Evolutionary conservation across 2,888 invertebrate genomes (phyloP).

Genomic region (Julus scandinavius): DNA sequence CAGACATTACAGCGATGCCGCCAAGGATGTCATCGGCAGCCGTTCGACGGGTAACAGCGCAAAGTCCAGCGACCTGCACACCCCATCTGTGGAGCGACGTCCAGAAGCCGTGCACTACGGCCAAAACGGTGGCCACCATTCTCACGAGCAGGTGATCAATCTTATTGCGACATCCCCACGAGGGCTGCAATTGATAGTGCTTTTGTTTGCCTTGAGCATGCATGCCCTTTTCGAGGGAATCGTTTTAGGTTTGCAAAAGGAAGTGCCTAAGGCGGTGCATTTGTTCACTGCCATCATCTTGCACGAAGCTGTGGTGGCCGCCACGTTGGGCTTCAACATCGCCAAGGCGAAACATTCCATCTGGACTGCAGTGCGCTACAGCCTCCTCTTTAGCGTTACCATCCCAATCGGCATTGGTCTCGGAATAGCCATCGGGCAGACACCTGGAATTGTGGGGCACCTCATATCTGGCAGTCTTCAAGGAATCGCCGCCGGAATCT

Average conservation of each 20-base stretch:
- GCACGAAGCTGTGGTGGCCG: slow-evolving; percentile 63
- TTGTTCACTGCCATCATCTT: slow-evolving; percentile 64
- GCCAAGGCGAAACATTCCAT: slow-evolving; percentile 61
- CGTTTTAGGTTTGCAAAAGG: slow-evolving; percentile 64
- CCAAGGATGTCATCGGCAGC: neutral
- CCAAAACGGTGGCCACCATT: slow-evolving; percentile 24
- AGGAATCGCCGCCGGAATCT: slow-evolving; percentile 64
- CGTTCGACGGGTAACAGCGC: neutral
- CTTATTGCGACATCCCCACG: slow-evolving; percentile 49
- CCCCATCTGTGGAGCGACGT: neutral
- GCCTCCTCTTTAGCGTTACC: slow-evolving; percentile 62
- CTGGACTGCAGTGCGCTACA: slow-evolving; percentile 60
- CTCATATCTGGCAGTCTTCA: slow-evolving; percentile 64
- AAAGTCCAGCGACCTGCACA: neutral
- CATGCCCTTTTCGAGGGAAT: slow-evolving; percentile 66
- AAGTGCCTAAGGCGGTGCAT: slow-evolving; percentile 61
- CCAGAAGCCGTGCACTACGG: neutral
- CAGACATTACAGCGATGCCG: neutral
- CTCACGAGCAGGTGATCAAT: slow-evolving; percentile 41
- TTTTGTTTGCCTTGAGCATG: slow-evolving; percentile 63
- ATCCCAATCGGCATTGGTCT: slow-evolving; percentile 64
- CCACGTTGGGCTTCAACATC: slow-evolving; percentile 64
- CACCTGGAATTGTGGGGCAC: slow-evolving; percentile 61
- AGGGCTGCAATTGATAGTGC: slow-evolving; percentile 62
- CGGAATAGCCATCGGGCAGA: slow-evolving; percentile 62